These are phyloP conservation scores for Lacerta agilis DNA, from an alignment of 2,797 vertebrate genomes.

Conservation along the genomic window DNA sequence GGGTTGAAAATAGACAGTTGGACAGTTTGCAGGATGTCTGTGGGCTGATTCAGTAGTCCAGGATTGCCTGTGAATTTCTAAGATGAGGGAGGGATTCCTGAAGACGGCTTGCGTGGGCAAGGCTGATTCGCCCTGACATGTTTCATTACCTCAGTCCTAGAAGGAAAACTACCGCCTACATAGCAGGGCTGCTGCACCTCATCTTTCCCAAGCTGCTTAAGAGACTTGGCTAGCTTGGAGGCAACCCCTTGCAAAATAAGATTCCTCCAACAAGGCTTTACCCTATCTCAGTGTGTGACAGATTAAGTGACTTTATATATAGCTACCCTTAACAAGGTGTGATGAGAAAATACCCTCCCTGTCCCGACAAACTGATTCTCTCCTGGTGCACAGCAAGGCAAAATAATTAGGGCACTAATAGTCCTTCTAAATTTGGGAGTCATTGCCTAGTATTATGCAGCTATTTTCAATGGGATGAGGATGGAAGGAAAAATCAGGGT, in stretches of 20 bases:
- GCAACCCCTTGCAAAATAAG: constrained; percentile 30
- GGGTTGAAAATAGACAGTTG: neutral
- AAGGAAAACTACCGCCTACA: neutral
- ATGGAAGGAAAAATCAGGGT: neutral
- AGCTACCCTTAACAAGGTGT: constrained; percentile 19
- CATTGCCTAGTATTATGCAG: neutral
- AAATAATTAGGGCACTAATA: constrained; percentile 14
- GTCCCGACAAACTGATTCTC: constrained; percentile 35
- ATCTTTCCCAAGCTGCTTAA: constrained; percentile 20
- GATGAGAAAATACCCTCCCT: constrained; percentile 31
- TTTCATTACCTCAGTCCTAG: neutral
- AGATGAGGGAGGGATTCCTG: neutral
- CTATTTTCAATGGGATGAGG: neutral
- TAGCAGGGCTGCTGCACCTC: neutral
- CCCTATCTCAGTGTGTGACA: constrained; percentile 25
- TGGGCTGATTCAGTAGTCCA: neutral
- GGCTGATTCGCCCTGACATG: neutral
- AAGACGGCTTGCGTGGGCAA: neutral
- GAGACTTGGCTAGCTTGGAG: constrained; percentile 12
- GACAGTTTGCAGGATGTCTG: neutral
- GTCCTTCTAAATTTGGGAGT: constrained; percentile 29
- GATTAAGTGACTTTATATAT: constrained; percentile 49
- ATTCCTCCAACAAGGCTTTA: constrained; percentile 44
- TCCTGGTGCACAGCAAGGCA: constrained; percentile 18
- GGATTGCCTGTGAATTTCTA: neutral